These are phyloP conservation scores for Grantiella picta DNA, from an alignment of 2,113 vertebrate species.

Conservation along the genomic window DNA sequence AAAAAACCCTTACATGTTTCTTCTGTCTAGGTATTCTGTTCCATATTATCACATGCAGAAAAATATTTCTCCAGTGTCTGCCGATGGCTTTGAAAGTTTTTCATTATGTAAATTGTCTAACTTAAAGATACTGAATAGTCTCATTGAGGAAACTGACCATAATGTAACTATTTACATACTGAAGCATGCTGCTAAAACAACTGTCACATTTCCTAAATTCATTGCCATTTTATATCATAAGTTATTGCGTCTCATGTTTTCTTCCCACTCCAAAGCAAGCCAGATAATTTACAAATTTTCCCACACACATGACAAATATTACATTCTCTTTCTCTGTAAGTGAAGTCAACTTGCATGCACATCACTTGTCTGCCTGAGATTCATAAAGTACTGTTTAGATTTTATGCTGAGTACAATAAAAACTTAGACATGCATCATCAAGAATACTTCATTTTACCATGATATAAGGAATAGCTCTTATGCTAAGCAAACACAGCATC, in stretches of 20 bases:
- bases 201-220: not conserved
- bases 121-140: not conserved
- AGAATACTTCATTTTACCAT: not conserved
- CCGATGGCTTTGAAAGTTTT: not conserved
- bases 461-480: not conserved
- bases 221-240: not conserved
- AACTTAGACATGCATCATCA: not conserved
- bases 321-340: not conserved
- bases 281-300: not conserved
- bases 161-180: not conserved
- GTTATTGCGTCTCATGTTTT: not conserved
- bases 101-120: not conserved
- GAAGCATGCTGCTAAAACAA: not conserved
- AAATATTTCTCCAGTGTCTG: not conserved
- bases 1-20: not conserved
- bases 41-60: not conserved
- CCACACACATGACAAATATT: not conserved
- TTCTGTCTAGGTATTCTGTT: not conserved
- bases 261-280: not conserved
- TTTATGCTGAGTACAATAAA: not conserved
- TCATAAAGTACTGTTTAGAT: not conserved
- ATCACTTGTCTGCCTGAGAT: not conserved
- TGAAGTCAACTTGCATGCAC: not conserved
- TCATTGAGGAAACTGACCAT: not conserved
- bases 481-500: not conserved